phyloP scores from a whole-genome alignment of 1,140 invertebrate species.

The Drosophila gunungcola region DNA sequence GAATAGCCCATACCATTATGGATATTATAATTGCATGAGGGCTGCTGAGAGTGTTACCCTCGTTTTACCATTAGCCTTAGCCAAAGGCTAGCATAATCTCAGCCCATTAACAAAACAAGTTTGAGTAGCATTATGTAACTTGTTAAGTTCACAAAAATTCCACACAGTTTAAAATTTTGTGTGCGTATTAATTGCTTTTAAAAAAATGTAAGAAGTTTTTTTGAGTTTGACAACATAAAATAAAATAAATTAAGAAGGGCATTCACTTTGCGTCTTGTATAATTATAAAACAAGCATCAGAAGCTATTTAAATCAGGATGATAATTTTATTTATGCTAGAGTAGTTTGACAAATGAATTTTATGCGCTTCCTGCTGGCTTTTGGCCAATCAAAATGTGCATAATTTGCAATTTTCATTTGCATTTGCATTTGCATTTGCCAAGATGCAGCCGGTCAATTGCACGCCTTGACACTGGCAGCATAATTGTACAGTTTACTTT shows the following conservation, averaged over 20 bases:
- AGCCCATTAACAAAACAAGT: conserved; percentile 4
- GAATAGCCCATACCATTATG: conserved; percentile 32
- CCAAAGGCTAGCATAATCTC: conserved; percentile 7
- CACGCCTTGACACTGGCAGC: conserved; percentile 9
- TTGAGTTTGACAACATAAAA: neutral
- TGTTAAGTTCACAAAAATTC: neutral
- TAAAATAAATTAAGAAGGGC: too few relatives aligned
- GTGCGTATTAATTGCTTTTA: too few relatives aligned
- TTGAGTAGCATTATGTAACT: neutral
- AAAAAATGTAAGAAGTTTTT: too few relatives aligned
- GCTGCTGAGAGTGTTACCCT: neutral
- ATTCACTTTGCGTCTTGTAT: neutral
- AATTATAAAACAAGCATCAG: neutral
- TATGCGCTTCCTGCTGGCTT: conserved; percentile 27
- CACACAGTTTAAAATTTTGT: too few relatives aligned
- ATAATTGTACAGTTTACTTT: conserved; percentile 34
- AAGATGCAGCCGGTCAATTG: conserved; percentile 31
- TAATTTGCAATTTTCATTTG: conserved; percentile 40
- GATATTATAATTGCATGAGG: conserved; percentile 32
- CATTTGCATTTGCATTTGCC: conserved; percentile 42
- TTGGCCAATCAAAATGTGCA: conserved; percentile 54
- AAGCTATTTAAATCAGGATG: conserved; percentile 1
- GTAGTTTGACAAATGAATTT: conserved; percentile 34
- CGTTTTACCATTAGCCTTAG: conserved; percentile 8
- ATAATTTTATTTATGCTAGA: conserved; percentile 38